Percentiles rank a stretch among this genome's conserved stretches.
phyloP scores from a whole-genome alignment of 2,888 invertebrate genomes.

The Physocephala rufipes region DNA sequence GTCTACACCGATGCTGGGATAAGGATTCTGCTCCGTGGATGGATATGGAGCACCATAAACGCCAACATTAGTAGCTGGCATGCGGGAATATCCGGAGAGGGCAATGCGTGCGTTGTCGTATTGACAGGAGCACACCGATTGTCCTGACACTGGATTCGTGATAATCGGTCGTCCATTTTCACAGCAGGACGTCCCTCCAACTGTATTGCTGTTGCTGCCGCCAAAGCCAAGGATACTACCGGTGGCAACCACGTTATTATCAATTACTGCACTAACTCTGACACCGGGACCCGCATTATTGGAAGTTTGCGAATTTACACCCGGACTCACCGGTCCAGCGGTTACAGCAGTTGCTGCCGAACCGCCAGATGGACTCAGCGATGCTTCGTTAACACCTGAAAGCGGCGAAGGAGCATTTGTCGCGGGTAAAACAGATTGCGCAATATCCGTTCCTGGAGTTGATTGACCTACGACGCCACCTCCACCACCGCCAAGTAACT shows the following conservation, averaged over 20 bases:
- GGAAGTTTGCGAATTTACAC: conserved; percentile 66
- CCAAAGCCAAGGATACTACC: conserved; percentile 20
- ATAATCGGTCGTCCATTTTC: conserved; percentile 91
- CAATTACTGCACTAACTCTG: conserved; percentile 37
- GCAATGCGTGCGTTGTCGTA: conserved; percentile 86
- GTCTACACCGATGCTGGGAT: conserved; percentile 91
- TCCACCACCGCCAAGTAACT: conserved; percentile 50
- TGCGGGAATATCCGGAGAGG: conserved; percentile 81
- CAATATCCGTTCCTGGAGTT: conserved; percentile 69
- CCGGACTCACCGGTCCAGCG: conserved; percentile 64
- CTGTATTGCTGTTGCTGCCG: conserved; percentile 27
- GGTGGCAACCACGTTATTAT: conserved; percentile 24
- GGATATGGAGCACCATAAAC: conserved; percentile 90
- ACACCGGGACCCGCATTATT: conserved; percentile 56
- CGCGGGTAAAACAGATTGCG: conserved; percentile 45
- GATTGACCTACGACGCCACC: conserved; percentile 61
- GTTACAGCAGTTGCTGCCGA: conserved; percentile 64
- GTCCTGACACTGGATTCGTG: conserved; percentile 92
- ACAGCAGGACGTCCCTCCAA: conserved; percentile 73
- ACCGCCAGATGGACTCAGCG: conserved; percentile 75
- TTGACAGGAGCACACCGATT: conserved; percentile 93
- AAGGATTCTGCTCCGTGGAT: conserved; percentile 90
- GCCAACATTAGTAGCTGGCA: conserved; percentile 78
- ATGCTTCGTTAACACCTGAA: conserved; percentile 77
- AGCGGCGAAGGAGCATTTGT: conserved; percentile 72